Evolutionary conservation across 2,797 vertebrate genomes (phyloP), one percentile per base, ranked within the genome.

Genomic region (Dallia pectoralis): DNA sequence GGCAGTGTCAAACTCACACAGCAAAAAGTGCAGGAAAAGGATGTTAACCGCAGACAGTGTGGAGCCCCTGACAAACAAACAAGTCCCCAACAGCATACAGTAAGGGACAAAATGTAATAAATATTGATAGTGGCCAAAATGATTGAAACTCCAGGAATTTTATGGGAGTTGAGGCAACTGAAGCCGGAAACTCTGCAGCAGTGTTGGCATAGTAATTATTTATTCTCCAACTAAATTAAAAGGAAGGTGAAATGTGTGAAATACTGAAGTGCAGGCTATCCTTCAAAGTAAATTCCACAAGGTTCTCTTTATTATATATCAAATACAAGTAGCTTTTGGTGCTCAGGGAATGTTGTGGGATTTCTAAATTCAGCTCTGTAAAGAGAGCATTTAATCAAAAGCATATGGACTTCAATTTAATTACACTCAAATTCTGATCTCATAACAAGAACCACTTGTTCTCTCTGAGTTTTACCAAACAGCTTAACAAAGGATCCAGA

Each of bases 371-470:
- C 70, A 48, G 47, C 61, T 22, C 12, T 29, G 64, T 40, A 53
- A 44, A 27, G 67, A 75, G 61, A 11, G n/a, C 32, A 51, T 36
- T 25, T 56, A 83, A 83, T 77, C 49, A 74, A 70, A 72, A 78
- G 76, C 81, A 83, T 69, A 77, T 81, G 81, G 72, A 73, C 74
- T 68, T 68, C 73, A 77, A 77, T 81, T 74, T 83, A 83, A 83
- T 78, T 67, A 33, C 69, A 67, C 48, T 19, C 74, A 72, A 67
- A 47, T 78, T 70, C 74, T 64, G 56, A 73, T 62, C 69, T 75
- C 47, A 67, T 72, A 62, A 72, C 78, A 74, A 78, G 69, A 80
- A 82, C 59, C 76, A 82, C 71, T 78, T 71, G 77, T 77, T 67
- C 70, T 75, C 16, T 49, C 64, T 49, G 32, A n/a, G 61, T 15